Evolutionary conservation across 2,888 invertebrate species (phyloP).

Genomic region (Leptopterna dolabrata): DNA sequence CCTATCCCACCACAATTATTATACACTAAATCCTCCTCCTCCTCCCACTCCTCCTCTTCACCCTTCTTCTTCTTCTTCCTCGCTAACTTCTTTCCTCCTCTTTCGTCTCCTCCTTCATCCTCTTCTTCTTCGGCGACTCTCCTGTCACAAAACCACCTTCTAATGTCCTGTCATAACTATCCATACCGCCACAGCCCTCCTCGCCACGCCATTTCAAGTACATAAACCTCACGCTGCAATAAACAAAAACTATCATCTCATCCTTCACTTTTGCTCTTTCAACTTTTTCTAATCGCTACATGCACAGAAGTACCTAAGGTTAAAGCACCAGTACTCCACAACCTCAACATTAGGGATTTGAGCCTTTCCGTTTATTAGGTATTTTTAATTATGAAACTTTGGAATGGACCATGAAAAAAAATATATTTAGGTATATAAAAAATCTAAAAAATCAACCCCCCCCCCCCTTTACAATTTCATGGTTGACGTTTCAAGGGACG

Average conservation of each 20-base stretch:
- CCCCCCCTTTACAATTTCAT: too few relatives aligned
- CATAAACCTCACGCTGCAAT: neutral
- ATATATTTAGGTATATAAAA: too few relatives aligned
- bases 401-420: too few relatives aligned
- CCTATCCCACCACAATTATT: slow-evolving; percentile 59
- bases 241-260: neutral
- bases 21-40: slow-evolving; percentile 63
- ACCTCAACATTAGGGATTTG: too few relatives aligned
- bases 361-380: too few relatives aligned
- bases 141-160: slow-evolving; percentile 10
- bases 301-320: neutral
- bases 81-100: slow-evolving; percentile 51
- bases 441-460: too few relatives aligned
- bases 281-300: neutral
- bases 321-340: too few relatives aligned
- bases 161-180: slow-evolving; percentile 39
- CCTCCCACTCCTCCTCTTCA: slow-evolving; percentile 59
- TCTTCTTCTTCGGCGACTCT: neutral
- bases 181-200: neutral
- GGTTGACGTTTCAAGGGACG: too few relatives aligned
- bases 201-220: neutral
- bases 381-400: too few relatives aligned
- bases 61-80: slow-evolving; percentile 56
- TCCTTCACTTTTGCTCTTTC: neutral
- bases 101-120: slow-evolving; percentile 20